Conservation (phyloP, 1,140 invertebrate species). For the Anadara kagoshimensis region DNA sequence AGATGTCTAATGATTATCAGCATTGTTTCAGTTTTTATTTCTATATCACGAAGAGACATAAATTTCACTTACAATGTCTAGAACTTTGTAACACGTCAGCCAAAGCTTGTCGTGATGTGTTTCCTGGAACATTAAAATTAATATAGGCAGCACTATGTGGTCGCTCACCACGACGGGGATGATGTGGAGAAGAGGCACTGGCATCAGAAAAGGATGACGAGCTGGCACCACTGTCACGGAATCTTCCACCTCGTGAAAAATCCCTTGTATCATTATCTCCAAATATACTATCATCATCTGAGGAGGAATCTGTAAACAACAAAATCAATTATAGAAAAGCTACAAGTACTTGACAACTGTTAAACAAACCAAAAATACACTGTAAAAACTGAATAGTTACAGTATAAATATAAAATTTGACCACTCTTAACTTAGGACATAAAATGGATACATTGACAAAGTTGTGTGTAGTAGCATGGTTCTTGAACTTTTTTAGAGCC, state of each 20-base stretch:
- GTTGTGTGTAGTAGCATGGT: no score
- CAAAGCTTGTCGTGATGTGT: conserved; percentile 67
- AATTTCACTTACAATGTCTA: conserved; percentile 79
- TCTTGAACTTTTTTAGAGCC: no score
- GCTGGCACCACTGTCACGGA: conserved; percentile 66
- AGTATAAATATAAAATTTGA: no score
- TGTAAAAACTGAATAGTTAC: no score
- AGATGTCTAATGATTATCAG: no score
- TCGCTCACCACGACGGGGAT: conserved; percentile 53
- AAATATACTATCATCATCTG: conserved; percentile 85
- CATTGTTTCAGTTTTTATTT: not conserved
- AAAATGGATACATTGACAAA: not conserved
- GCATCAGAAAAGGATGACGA: conserved; percentile 65
- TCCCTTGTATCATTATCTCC: conserved; percentile 76
- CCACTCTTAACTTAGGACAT: no score
- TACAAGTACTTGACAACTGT: no score
- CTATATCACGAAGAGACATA: no score
- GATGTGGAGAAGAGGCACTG: conserved; percentile 55
- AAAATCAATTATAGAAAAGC: no score
- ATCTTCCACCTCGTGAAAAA: conserved; percentile 60
- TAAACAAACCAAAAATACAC: no score
- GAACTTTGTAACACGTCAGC: conserved; percentile 79
- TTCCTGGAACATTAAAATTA: conserved; percentile 59
- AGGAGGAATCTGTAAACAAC: conserved; percentile 81
- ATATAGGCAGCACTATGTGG: conserved; percentile 66